These are phyloP conservation scores for Frankliniella fusca DNA, from an alignment of 2,888 invertebrate species.

Conservation along the genomic window DNA sequence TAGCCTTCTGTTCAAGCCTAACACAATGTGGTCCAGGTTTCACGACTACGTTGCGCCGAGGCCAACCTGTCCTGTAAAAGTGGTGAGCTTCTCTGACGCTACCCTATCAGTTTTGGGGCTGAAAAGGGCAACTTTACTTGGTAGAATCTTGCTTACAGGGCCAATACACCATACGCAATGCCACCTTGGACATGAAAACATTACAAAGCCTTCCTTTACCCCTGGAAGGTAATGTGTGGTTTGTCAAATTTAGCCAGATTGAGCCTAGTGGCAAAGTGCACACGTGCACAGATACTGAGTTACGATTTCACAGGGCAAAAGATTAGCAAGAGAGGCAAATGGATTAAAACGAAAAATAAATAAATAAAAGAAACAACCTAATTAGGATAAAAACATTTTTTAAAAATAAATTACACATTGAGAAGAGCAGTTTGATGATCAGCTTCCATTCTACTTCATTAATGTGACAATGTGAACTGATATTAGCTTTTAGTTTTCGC, in stretches of 20 bases:
- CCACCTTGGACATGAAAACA: background rate
- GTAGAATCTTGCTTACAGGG: background rate
- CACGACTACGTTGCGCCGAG: background rate
- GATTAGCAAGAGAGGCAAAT: background rate
- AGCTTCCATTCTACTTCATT: background rate
- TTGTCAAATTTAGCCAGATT: background rate
- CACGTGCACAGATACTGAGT: background rate
- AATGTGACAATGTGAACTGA: background rate
- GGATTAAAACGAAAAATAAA: no score
- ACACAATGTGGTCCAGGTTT: background rate
- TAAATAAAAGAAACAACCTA: background rate
- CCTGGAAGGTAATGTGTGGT: background rate
- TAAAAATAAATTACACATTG: slow-evolving; percentile 15
- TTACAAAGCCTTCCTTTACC: background rate
- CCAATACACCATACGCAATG: background rate
- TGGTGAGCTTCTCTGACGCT: background rate
- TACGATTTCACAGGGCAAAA: background rate
- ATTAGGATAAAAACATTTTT: background rate
- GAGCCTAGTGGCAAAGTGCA: background rate
- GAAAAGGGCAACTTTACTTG: background rate
- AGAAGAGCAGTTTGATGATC: background rate
- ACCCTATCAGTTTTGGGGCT: background rate
- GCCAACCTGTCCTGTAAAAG: background rate
- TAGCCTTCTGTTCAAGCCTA: background rate
- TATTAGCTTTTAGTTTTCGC: background rate